Percentiles rank a stretch among this genome's conserved stretches.
These are phyloP conservation scores for Trichoplusia ni DNA, from an alignment of 1,140 invertebrate species.

Conservation along the genomic window DNA sequence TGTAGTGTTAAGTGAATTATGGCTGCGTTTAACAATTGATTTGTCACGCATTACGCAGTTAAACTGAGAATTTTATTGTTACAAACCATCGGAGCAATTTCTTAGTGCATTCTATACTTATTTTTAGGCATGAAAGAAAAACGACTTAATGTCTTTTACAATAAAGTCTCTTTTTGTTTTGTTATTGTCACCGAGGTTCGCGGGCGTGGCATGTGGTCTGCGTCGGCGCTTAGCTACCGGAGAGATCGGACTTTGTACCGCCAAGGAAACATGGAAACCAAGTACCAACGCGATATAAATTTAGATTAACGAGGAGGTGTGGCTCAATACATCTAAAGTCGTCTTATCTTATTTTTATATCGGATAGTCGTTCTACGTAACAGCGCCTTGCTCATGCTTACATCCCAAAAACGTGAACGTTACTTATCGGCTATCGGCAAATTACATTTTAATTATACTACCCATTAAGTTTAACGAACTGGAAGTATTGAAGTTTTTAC, in stretches of 20 bases:
- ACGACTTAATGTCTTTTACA: background rate
- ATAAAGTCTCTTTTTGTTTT: background rate
- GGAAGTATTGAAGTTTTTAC: too few relatives aligned
- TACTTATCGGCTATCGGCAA: too few relatives aligned
- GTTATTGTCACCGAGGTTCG: conserved; percentile 6
- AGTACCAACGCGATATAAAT: background rate
- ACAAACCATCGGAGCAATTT: background rate
- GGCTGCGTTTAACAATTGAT: conserved; percentile 1
- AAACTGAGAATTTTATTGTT: conserved; percentile 3
- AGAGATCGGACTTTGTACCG: conserved; percentile 13
- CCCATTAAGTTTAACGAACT: too few relatives aligned
- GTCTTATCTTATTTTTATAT: too few relatives aligned
- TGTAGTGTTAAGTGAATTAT: background rate
- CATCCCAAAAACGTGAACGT: too few relatives aligned
- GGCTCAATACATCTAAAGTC: too few relatives aligned
- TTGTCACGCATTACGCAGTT: background rate
- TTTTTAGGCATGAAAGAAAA: too few relatives aligned
- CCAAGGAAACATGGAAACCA: conserved; percentile 16
- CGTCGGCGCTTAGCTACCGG: background rate
- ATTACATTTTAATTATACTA: too few relatives aligned
- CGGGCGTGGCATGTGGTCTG: background rate
- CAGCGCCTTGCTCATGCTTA: too few relatives aligned
- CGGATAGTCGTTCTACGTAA: too few relatives aligned
- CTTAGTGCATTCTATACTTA: too few relatives aligned
- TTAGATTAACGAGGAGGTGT: conserved; percentile 23